Base-by-base conservation (phyloP, 64 coral and sea anemone species). In the Montipora cactus region DNA sequence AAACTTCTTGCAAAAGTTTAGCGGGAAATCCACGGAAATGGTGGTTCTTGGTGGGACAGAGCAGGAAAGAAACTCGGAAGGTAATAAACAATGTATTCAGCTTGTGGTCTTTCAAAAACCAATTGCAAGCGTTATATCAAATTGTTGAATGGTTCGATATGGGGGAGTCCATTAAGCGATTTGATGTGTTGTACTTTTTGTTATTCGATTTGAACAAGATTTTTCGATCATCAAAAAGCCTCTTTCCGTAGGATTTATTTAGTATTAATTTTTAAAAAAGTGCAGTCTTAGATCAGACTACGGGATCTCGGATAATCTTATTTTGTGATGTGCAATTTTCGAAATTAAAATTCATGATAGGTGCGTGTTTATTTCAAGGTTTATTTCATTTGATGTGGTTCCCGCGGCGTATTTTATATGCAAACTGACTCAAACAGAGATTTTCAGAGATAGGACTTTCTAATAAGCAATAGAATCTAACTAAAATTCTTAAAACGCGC, bases 11-110 rank as follows among this genome's bases (percentile, higher is more conserved):
- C 62, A 50, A 12, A 21, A 71, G 1, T 86, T 49, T 4, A 19
- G 66, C 14, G 49, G 10, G 47, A 20, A 49, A 51, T 49, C 8
- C 11, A 15, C 5, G 4, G 9, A 71, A 72, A 86, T 86, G 89
- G 87, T 92, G 92, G 95, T 15, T 15, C 86, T 18, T 77, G 77
- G 20, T 90, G 89, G 64, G 48, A 92, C 14, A 68, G 92, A 59
- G 58, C 72, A 45, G 87, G 95, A 74, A 85, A 86, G 74, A 83
- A 96, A 55, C 94, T 99, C 79, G 94, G 92, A 95, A 83, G 89
- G 49, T 93, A 95, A 49, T 93, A 87, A 22, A 90, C 84, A 47
- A 90, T 82, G 22, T 7, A 79, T 55, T 89, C 78, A 58, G 85
- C 79, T 58, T 81, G 85, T 45, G 92, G 90, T 86, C 4, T 49